phyloP scores from a whole-genome alignment of 2,888 invertebrate genomes.

The Drosophila prolongata region DNA sequence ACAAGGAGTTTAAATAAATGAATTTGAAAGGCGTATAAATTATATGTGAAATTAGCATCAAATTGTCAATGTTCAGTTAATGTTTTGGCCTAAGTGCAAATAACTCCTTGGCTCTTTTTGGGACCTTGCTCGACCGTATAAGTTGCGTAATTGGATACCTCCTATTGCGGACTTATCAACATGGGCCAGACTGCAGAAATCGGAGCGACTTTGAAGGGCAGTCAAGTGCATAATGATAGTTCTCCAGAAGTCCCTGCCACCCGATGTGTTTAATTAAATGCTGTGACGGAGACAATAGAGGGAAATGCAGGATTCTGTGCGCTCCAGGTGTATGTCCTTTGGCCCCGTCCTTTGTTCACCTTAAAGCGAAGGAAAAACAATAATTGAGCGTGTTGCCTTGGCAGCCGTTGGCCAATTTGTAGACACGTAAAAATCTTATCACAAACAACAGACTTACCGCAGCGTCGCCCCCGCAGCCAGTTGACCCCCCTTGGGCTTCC shows the following conservation, averaged over 20 bases:
- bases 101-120: background rate
- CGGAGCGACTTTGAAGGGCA: slow-evolving; percentile 11
- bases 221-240: slow-evolving; percentile 31
- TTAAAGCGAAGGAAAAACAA: slow-evolving; percentile 13
- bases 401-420: slow-evolving; percentile 59
- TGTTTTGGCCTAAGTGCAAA: background rate
- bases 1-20: no score
- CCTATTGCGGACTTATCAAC: slow-evolving; percentile 17
- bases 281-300: background rate
- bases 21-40: no score
- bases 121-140: background rate
- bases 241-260: background rate
- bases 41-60: no score
- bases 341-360: background rate
- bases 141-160: slow-evolving; percentile 19
- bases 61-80: no score
- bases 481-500: background rate
- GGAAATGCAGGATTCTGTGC: background rate
- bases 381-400: slow-evolving; percentile 26
- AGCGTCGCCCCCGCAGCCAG: slow-evolving; percentile 1
- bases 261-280: slow-evolving; percentile 31
- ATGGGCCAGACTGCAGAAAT: slow-evolving; percentile 14
- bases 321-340: background rate
- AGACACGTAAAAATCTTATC: slow-evolving; percentile 75
- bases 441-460: slow-evolving; percentile 50